phyloP scores from a whole-genome alignment of 2,797 vertebrate genomes.

The Orientallactaga sibirica region DNA sequence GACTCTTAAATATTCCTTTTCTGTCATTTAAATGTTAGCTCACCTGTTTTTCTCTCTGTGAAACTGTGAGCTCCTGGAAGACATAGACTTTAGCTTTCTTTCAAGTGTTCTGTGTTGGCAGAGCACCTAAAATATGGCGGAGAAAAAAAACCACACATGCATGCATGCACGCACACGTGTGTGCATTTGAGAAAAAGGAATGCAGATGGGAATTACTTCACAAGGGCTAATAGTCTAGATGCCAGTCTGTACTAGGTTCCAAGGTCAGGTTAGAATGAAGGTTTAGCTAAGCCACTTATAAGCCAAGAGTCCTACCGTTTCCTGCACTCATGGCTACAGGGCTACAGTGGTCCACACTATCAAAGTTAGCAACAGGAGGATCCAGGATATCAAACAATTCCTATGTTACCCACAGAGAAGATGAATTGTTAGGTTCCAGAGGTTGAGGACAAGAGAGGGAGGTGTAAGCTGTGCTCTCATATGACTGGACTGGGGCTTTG shows the following conservation, averaged over 20 bases:
- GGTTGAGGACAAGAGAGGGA: conserved; percentile 22
- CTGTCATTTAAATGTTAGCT: conserved; percentile 43
- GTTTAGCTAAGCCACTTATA: not conserved
- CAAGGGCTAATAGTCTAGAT: not conserved
- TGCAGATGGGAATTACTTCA: not conserved
- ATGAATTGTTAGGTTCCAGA: conserved; percentile 15
- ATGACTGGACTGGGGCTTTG: not conserved
- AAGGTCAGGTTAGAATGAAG: not conserved
- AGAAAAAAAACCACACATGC: not conserved
- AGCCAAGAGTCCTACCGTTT: not conserved
- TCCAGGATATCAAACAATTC: not conserved
- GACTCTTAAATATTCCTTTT: not conserved
- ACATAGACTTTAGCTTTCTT: not conserved
- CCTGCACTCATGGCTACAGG: not conserved
- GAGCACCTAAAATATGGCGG: not conserved
- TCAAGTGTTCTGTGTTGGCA: not conserved
- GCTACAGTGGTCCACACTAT: not conserved
- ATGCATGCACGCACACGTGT: not conserved
- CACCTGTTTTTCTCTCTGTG: conserved; percentile 31
- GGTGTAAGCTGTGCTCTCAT: not conserved
- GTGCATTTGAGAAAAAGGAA: conserved; percentile 26
- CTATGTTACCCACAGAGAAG: not conserved
- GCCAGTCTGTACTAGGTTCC: not conserved
- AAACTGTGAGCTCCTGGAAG: conserved; percentile 20
- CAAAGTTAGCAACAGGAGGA: not conserved